Base-by-base conservation (phyloP, 2,113 vertebrate species). In the Steatornis caripensis region DNA sequence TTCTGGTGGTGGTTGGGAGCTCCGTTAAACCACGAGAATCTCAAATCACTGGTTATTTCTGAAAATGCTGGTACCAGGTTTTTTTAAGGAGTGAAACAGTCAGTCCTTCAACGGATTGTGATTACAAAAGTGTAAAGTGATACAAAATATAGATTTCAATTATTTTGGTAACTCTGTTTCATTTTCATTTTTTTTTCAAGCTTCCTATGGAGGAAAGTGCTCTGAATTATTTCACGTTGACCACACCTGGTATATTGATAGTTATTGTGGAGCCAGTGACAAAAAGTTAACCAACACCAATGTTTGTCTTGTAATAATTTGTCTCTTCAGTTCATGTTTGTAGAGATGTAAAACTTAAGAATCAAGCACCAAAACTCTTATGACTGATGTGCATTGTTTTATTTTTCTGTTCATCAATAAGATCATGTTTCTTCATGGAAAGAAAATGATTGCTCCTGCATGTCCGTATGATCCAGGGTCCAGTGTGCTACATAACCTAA, bases 401-500 rank as follows among this genome's bases (percentile, higher is more conserved):
- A 11, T 74, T 90, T 46, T 51, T 9, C 26, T 78, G 54, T 81
- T 82, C 32, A 17, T 74, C 5, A 11, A 2, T 79, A 66, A 51
- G 32, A 19, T 20, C 9, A 6, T 26, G 11, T 20, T 60, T 87
- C 48, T 46, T 48, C 12, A 13, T 21, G 8, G 37, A 61, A 62
- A 58, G 18, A n/a, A 54, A 46, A 18, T 16, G 6, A 36, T 87
- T 81, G 14, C 32, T 80, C 10, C 39, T 76, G 17, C 24, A 6
- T 34, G 23, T 68, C 45, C 0, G 0, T 20, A 6, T 14, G 46
- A 84, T 84, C 29, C 54, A 71, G 51, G 15, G 57, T 80, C 58
- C 53, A 15, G 32, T 19, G 76, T 55, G 85, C 90, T 97, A 5
- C 77, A 71, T 91, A 97, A 97, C 78, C 85, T 61, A 24, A 86